phyloP scores from a whole-genome alignment of 2,113 vertebrate species.

The Syrrhaptes paradoxus region DNA sequence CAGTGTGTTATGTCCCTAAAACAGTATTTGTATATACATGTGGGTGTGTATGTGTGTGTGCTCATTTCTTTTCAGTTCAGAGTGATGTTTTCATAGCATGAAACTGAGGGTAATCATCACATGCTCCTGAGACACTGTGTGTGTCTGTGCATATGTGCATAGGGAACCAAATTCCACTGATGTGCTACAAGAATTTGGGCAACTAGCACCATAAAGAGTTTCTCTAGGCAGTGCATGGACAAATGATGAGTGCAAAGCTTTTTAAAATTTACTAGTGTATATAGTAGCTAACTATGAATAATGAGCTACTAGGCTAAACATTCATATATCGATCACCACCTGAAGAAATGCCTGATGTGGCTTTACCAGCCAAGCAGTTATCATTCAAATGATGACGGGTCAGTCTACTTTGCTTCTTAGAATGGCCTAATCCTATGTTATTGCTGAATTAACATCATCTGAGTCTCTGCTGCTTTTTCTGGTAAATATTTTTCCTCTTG shows the following conservation, averaged over 20 bases:
- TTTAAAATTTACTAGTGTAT: background rate
- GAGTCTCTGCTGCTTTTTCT: background rate
- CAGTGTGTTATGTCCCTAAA: background rate
- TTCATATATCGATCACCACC: background rate
- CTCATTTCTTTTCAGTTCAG: background rate
- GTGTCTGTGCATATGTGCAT: background rate
- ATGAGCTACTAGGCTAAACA: background rate
- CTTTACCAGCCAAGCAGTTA: background rate
- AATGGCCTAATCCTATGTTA: background rate
- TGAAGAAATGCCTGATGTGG: background rate
- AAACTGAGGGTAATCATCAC: background rate
- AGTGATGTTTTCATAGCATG: background rate
- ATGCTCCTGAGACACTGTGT: fast-evolving
- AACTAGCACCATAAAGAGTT: background rate
- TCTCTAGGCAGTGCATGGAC: background rate
- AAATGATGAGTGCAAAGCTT: background rate
- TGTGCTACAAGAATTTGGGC: background rate
- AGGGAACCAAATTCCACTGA: fast-evolving
- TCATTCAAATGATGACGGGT: background rate
- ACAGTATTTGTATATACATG: background rate
- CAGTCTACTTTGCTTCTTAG: background rate
- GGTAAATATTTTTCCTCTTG: background rate
- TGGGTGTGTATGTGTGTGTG: background rate
- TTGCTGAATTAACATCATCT: background rate
- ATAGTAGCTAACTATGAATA: background rate